Conservation (phyloP, 2,888 invertebrate genomes). For the Idaea dimidiata region DNA sequence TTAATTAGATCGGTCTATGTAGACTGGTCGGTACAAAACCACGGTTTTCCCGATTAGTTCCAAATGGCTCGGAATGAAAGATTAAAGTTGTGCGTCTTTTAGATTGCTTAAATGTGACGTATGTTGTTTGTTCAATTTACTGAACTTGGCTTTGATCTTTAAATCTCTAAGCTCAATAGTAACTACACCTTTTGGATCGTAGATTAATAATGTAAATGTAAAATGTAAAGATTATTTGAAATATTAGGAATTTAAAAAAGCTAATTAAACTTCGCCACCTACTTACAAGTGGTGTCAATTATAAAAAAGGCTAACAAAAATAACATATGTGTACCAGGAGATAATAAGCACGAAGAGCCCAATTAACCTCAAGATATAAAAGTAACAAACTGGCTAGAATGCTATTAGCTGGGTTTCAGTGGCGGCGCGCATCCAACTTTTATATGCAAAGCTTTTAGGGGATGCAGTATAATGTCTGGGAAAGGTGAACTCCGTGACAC, state of each 20-base stretch:
- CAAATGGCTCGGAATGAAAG: constrained; percentile 59
- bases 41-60: constrained; percentile 57
- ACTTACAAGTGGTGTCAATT: too few species aligned
- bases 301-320: not conserved
- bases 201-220: too few species aligned
- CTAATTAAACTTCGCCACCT: too few species aligned
- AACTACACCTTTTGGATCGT: not conserved
- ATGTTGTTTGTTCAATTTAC: constrained; percentile 8
- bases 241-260: too few species aligned
- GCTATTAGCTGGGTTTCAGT: constrained; percentile 23
- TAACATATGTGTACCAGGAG: constrained; percentile 5
- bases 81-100: constrained; percentile 50
- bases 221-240: too few species aligned
- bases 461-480: constrained; percentile 45
- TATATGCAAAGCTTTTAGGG: constrained; percentile 53
- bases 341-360: constrained; percentile 17
- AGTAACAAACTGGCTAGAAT: constrained; percentile 19
- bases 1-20: constrained; percentile 44
- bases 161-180: not conserved
- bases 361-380: constrained; percentile 20
- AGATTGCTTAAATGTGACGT: constrained; percentile 29
- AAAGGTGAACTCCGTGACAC: constrained; percentile 36
- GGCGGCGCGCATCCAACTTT: constrained; percentile 33
- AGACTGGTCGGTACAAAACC: constrained; percentile 37
- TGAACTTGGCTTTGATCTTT: not conserved